phyloP scores from a whole-genome alignment of 2,113 vertebrate species.

The Melanotaenia duboulayi region DNA sequence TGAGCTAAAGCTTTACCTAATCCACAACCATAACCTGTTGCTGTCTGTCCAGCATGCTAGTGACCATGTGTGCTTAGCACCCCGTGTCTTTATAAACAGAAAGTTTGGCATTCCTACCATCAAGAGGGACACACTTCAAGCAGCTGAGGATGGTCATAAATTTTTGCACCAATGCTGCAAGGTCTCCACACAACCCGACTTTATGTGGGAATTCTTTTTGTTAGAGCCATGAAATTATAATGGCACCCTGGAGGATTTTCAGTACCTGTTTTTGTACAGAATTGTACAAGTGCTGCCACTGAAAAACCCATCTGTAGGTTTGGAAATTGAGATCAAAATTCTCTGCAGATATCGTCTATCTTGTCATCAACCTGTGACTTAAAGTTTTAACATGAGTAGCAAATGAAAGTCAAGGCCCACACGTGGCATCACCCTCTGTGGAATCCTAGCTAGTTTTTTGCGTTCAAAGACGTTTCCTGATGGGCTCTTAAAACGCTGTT shows the following conservation, averaged over 20 bases:
- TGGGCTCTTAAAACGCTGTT: neutral
- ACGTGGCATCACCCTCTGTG: too few relatives aligned
- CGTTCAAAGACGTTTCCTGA: neutral
- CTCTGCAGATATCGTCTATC: neutral
- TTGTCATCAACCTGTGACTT: neutral
- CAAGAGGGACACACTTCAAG: slow-evolving; percentile 43
- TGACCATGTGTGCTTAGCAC: slow-evolving; percentile 29
- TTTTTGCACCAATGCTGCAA: slow-evolving; percentile 19
- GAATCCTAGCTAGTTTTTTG: neutral
- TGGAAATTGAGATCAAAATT: neutral
- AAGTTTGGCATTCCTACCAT: slow-evolving; percentile 43
- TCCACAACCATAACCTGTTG: slow-evolving; percentile 55
- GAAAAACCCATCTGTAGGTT: neutral
- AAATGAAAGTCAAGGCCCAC: neutral
- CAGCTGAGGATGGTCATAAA: slow-evolving; percentile 57
- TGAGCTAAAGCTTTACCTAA: slow-evolving; percentile 28
- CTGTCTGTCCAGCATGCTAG: slow-evolving; percentile 41
- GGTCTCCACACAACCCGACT: neutral
- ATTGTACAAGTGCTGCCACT: neutral
- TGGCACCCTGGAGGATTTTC: neutral
- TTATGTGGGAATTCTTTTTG: neutral
- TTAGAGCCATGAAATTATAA: neutral
- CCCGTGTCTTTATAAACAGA: slow-evolving; percentile 55
- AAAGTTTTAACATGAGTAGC: neutral
- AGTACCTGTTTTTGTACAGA: neutral